A percentile compares a stretch with the other conserved stretches of the same genome.
These are phyloP conservation scores for Pinctada fucata DNA, from an alignment of 2,888 invertebrate species.

Conservation along the genomic window DNA sequence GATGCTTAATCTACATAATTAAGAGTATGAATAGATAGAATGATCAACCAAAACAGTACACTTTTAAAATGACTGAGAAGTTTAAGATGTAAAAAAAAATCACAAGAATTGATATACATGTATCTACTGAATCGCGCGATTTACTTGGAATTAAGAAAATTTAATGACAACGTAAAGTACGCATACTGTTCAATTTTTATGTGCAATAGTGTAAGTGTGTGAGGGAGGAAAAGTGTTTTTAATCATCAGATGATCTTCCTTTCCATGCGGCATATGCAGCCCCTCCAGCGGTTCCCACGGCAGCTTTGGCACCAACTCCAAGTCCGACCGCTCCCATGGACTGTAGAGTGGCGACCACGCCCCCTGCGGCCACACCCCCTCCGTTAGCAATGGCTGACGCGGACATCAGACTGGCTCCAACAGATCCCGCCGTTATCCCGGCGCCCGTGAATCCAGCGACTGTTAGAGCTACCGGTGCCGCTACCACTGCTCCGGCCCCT, in stretches of 20 bases:
- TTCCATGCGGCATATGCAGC: background rate
- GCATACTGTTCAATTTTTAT: too few species aligned
- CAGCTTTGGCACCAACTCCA: background rate
- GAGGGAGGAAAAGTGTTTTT: background rate
- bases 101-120: too few species aligned
- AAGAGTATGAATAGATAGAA: too few species aligned
- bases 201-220: too few species aligned
- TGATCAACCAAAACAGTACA: too few species aligned
- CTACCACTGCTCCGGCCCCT: constrained; percentile 18
- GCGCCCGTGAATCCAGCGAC: constrained; percentile 22
- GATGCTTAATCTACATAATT: too few species aligned
- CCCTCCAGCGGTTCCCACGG: constrained; percentile 3
- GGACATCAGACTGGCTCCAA: constrained; percentile 33
- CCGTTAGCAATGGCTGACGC: constrained; percentile 36
- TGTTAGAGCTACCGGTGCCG: constrained; percentile 13
- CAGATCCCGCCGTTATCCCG: constrained; percentile 28
- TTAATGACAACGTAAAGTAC: too few species aligned
- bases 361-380: constrained; percentile 38
- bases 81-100: too few species aligned
- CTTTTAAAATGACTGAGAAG: too few species aligned
- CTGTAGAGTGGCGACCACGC: constrained; percentile 24
- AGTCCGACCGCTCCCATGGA: background rate
- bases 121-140: too few species aligned
- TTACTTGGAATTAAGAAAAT: too few species aligned
- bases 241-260: background rate